Percentiles rank a stretch among this genome's conserved stretches.
Conservation (phyloP, 2,797 vertebrate species). For the Pteronotus mesoamericanus region DNA sequence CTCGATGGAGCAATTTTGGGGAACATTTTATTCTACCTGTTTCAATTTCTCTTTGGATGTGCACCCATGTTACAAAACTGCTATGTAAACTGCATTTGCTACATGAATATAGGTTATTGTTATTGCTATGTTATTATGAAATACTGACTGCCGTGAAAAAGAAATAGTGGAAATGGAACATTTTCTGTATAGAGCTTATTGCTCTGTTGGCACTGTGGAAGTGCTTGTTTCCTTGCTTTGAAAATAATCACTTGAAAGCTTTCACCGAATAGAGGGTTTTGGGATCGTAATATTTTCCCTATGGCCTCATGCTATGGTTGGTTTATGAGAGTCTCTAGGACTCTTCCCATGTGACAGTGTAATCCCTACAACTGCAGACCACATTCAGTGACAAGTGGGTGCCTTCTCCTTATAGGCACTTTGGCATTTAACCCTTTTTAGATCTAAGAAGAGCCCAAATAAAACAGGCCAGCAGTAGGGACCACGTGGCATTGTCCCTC, state of each 20-base stretch:
- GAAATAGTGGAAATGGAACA: background rate
- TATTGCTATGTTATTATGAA: background rate
- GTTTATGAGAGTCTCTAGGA: background rate
- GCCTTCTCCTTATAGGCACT: background rate
- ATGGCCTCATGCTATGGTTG: background rate
- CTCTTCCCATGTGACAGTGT: background rate
- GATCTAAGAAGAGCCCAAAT: background rate
- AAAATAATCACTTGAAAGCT: background rate
- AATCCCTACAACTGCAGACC: background rate
- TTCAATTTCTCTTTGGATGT: background rate
- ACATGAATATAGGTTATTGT: background rate
- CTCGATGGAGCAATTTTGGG: background rate
- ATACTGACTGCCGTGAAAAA: background rate
- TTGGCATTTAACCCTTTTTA: background rate
- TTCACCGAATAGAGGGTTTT: background rate
- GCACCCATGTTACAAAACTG: background rate
- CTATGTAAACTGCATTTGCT: background rate
- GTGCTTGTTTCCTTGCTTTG: background rate
- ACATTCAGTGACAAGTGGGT: background rate
- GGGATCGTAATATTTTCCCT: background rate
- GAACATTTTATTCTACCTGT: background rate
- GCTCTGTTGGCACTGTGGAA: background rate
- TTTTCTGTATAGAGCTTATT: background rate
- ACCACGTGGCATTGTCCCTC: background rate
- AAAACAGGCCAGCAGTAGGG: background rate